Base-by-base conservation (phyloP, 2,113 vertebrate genomes). In the Hypanus sabinus region DNA sequence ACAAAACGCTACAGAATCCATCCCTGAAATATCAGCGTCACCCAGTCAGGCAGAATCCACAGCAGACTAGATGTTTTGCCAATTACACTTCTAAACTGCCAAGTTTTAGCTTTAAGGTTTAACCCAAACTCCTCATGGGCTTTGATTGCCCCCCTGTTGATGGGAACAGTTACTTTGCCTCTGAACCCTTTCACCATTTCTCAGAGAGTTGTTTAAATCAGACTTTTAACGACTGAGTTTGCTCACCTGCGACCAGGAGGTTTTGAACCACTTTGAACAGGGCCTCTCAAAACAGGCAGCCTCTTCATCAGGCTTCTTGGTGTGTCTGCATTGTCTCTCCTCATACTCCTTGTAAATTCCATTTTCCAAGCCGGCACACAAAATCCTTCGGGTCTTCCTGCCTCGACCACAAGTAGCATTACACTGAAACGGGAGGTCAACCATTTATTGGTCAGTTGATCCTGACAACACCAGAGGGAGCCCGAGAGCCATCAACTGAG, bases 231-330 rank as follows among this genome's bases (percentile, higher is more conserved):
- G 5, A 55, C 60, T 27, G 11, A 7, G 91, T 73, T 71, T 71
- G 68, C 94, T 81, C 96, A 98, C 98, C 97, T 98, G 98, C 55
- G 98, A 98, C 98, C 98, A 98, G 94, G 98, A 96, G 1, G 97
- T 97, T 73, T 95, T 98, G 96, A 98, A 97, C 97, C 97, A 98
- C 0, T 96, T 97, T 27, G 97, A 97, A 57, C 97, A 98, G 0
- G 97, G 97, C 94, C 97, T 97, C 95, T 97, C 97, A 94, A 98
- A 98, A 91, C 97, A 97, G 60, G 96, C 94, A 0, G 96, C 96
- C 81, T 95, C 96, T 9, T 95, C 95, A 94, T 97, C 96, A 0
- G 97, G 97, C 94, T 95, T 97, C 9, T 94, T 95, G 22, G 91
- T 81, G 11, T 76, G 94, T 6, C 96, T 94, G 38, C 97, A 98